Percentiles rank a stretch among this genome's conserved stretches.
These are phyloP conservation scores for Riparia riparia DNA, from an alignment of 2,113 vertebrate species.

Conservation along the genomic window DNA sequence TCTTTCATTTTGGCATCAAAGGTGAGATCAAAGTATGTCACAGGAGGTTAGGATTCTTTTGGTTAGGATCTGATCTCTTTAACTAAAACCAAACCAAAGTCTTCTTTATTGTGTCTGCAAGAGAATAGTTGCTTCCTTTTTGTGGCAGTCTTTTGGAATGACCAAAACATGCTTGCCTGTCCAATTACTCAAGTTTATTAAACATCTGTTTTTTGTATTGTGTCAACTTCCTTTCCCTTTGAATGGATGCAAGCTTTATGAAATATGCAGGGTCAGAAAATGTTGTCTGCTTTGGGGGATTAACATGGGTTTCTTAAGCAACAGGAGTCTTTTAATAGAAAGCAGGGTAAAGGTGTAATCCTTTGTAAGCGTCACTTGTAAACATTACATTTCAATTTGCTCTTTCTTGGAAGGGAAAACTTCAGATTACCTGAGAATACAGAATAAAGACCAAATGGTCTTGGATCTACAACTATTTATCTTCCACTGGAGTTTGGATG, in stretches of 20 bases:
- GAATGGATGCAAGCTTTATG: constrained; percentile 30
- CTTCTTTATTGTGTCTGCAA: constrained; percentile 32
- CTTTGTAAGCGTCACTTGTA: background rate
- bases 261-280: constrained; percentile 5
- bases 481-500: background rate
- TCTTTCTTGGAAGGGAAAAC: background rate
- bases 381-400: constrained; percentile 5
- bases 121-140: constrained; percentile 34
- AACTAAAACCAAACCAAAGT: constrained; percentile 48
- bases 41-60: background rate
- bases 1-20: background rate
- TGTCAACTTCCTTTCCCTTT: constrained; percentile 18
- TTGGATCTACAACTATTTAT: background rate
- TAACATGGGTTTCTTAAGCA: constrained; percentile 36
- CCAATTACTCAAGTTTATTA: constrained; percentile 40
- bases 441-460: background rate
- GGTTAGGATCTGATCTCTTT: background rate
- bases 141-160: background rate
- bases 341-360: constrained; percentile 25
- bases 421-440: background rate
- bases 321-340: constrained; percentile 4
- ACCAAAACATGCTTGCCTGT: constrained; percentile 6
- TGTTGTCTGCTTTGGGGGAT: constrained; percentile 26
- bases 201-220: constrained; percentile 50
- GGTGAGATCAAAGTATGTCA: constrained; percentile 22